phyloP scores from a whole-genome alignment of 1,140 invertebrate genomes.

The Philotrypesis tridentata region DNA sequence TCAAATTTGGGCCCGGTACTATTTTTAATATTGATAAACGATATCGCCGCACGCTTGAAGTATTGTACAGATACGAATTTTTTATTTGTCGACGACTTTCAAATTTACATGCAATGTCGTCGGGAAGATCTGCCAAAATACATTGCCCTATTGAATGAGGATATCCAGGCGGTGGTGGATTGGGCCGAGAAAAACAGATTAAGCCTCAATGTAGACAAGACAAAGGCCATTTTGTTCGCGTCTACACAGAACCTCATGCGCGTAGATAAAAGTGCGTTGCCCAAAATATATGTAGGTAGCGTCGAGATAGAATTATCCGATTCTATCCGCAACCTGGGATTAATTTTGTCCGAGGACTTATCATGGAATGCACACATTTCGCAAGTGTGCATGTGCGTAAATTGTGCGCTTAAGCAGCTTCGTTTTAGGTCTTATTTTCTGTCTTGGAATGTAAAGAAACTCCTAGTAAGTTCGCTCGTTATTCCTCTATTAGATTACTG shows the following conservation, averaged over 20 bases:
- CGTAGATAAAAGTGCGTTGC: not conserved
- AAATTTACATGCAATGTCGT: not conserved
- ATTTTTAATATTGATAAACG: not conserved
- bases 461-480: not conserved
- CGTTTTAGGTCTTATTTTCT: not conserved
- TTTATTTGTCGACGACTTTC: not conserved
- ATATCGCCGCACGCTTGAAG: not conserved
- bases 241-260: not conserved
- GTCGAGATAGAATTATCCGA: not conserved
- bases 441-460: not conserved
- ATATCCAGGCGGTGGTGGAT: not conserved
- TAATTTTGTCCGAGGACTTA: not conserved
- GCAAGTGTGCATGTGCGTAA: not conserved
- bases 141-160: not conserved
- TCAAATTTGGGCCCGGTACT: too few species aligned
- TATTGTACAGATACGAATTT: not conserved
- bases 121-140: not conserved
- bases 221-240: not conserved
- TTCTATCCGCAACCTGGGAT: not conserved
- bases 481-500: not conserved
- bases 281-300: not conserved
- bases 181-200: not conserved
- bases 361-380: not conserved
- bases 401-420: not conserved
- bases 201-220: not conserved